Percentiles rank a stretch among this genome's conserved stretches.
Conservation (phyloP, 2,113 vertebrate genomes). For the Ophthalmolycus amberensis region DNA sequence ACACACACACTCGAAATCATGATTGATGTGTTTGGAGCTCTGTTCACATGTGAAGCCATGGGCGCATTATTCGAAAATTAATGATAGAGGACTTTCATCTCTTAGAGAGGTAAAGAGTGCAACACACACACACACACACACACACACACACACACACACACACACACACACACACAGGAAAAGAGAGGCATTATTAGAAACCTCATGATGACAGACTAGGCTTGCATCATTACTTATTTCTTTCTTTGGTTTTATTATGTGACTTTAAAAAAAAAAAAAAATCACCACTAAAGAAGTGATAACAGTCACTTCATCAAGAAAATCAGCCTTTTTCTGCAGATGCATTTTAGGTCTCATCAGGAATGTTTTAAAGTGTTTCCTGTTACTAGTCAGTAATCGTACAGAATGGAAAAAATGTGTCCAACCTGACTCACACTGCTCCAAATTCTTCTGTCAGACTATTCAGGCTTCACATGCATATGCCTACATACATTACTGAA, state of each 20-base stretch:
- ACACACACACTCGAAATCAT: constrained; percentile 37
- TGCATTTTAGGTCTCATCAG: constrained; percentile 29
- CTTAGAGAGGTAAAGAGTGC: constrained; percentile 46
- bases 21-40: constrained; percentile 73
- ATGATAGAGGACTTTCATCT: constrained; percentile 65
- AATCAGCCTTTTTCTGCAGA: constrained; percentile 13
- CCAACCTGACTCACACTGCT: too few relatives aligned
- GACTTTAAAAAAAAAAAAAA: constrained; percentile 16
- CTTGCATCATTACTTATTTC: constrained; percentile 52
- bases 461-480: background rate
- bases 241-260: constrained; percentile 40
- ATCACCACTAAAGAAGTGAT: constrained; percentile 21
- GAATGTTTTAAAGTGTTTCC: constrained; percentile 21
- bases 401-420: too few relatives aligned
- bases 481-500: background rate
- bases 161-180: constrained; percentile 13
- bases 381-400: background rate
- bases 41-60: constrained; percentile 66
- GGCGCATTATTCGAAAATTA: constrained; percentile 69
- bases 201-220: constrained; percentile 29
- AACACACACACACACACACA: background rate
- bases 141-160: constrained; percentile 5
- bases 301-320: constrained; percentile 22
- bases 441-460: too few relatives aligned
- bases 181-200: constrained; percentile 41